A percentile compares a stretch with the other conserved stretches of the same genome.
Conservation (phyloP, 2,888 invertebrate genomes). For the Drosophila pseudotalamancana region DNA sequence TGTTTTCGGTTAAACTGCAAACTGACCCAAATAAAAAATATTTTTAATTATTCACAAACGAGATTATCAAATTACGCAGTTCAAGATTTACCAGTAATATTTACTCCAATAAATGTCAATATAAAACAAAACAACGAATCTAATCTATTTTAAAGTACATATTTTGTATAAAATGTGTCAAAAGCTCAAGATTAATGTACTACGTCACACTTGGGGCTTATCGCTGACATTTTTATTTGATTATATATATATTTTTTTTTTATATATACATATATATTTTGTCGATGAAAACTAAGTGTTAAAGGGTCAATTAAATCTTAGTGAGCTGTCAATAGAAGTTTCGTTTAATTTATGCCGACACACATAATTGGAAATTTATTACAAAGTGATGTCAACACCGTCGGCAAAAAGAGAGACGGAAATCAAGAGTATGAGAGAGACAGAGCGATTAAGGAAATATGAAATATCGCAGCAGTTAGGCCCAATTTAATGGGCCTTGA, state of each 20-base stretch:
- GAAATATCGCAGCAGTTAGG: constrained; percentile 23
- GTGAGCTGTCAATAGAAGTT: constrained; percentile 17
- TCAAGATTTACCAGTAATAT: background rate
- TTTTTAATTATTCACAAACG: background rate
- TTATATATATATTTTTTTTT: constrained; percentile 4
- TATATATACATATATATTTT: background rate
- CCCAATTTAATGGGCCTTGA: constrained; percentile 47
- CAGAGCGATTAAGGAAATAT: constrained; percentile 13
- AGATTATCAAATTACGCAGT: constrained; percentile 32
- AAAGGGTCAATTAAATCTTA: constrained; percentile 55
- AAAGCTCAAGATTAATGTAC: constrained; percentile 11
- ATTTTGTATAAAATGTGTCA: constrained; percentile 4
- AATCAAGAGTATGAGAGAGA: background rate
- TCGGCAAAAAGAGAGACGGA: constrained; percentile 1
- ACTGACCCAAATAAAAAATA: background rate
- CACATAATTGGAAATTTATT: constrained; percentile 75
- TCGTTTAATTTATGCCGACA: constrained; percentile 56
- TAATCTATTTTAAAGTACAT: constrained; percentile 10
- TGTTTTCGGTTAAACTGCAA: background rate
- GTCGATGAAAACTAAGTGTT: constrained; percentile 26
- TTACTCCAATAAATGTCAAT: background rate
- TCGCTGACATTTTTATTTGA: constrained; percentile 14
- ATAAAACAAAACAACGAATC: constrained; percentile 7
- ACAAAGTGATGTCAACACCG: constrained; percentile 61
- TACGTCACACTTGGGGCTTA: constrained; percentile 19